Evolutionary conservation across 2,113 vertebrate species (phyloP), one percentile per base, ranked within the genome.

Genomic region (Aplodontia rufa): DNA sequence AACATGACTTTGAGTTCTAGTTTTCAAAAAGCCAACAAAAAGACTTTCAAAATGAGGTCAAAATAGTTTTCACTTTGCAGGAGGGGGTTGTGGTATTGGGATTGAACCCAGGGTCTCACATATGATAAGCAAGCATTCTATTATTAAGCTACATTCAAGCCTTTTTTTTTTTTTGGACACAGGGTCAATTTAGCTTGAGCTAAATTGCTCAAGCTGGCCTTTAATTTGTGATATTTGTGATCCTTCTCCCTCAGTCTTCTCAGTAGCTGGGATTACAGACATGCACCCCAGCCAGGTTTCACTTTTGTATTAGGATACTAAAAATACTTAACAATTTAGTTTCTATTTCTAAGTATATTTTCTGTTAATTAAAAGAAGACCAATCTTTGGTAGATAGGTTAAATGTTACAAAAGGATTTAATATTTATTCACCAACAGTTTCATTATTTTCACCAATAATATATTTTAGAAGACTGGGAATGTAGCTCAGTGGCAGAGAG

Each of bases 1-100:
- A 96, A 89, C 40, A 85, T 17, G 12, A 2, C 62, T 71, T 92
- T 94, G 19, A 91, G 45, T 74, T 95, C 37, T 64, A 88, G 55
- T 3, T 75, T 92, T 55, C 60, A 94, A 86, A 74, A 96, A 72
- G 71, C 51, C 62, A 93, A 91, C 19, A 90, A 66, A 91, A 85
- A 20, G 42, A 76, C 1, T 71, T 28, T 51, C 45, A 91, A 79
- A 94, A 75, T 64, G 74, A 91, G 16, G 22, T 95, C 42, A 90
- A 93, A 92, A 85, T 4, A 94, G 62, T 42, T 55, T 72, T 95
- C 13, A 49, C 16, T 78, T 92, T 95, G 93, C 84, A 90, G 35
- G 35, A n/a, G 58, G 24, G 24, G 32, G 32, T 68, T 14, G 32
- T 35, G 35, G 35, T 19, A 68, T 32, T 35, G 64, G 35, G 35